These are phyloP conservation scores for Rousettus madagascariensis DNA, from an alignment of 2,797 vertebrate genomes.

Conservation along the genomic window DNA sequence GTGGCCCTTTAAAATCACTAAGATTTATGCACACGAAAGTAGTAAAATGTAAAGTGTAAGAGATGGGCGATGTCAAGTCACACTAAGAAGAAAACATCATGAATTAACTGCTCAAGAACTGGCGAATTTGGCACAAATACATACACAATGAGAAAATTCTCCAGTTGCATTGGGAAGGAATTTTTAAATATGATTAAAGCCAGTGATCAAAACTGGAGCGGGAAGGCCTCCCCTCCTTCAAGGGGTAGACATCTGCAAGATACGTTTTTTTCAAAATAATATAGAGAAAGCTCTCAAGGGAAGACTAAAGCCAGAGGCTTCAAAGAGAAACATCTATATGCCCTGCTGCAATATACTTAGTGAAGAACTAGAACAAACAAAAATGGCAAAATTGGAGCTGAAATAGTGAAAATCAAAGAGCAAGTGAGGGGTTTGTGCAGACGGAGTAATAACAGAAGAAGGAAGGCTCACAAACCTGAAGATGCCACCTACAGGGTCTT, in stretches of 20 bases:
- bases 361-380: conserved; percentile 52
- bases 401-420: conserved; percentile 55
- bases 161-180: not conserved
- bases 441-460: not conserved
- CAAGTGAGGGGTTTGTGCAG: not conserved
- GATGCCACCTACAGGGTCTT: not conserved
- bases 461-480: not conserved
- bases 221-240: conserved; percentile 2
- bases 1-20: not conserved
- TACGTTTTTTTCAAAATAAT: conserved; percentile 65
- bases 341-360: conserved; percentile 52
- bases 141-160: conserved; percentile 30
- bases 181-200: conserved; percentile 57
- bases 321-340: conserved; percentile 60
- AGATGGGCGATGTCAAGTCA: not conserved
- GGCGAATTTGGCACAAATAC: not conserved
- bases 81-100: conserved; percentile 10
- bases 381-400: conserved; percentile 55
- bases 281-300: conserved; percentile 61
- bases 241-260: not conserved
- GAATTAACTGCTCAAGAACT: conserved; percentile 31
- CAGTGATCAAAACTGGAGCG: conserved; percentile 37
- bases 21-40: not conserved
- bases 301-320: conserved; percentile 68
- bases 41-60: conserved; percentile 22